Conservation (phyloP, 1,140 invertebrate species). For the Hyles vespertilio region DNA sequence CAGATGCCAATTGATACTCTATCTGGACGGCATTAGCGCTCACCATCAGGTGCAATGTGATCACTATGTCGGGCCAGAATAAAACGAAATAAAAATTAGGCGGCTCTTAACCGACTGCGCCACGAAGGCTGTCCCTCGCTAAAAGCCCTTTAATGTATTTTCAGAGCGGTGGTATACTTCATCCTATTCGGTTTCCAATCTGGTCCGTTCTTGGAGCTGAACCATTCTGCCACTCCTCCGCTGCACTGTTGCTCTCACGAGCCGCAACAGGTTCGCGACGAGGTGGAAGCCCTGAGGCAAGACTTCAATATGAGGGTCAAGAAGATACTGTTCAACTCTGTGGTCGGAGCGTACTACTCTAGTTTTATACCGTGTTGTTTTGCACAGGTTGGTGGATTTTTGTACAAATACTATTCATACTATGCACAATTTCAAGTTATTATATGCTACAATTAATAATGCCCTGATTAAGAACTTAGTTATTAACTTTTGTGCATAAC, state of each 20-base stretch:
- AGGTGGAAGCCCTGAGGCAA: conserved; percentile 88
- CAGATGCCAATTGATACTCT: too few relatives aligned
- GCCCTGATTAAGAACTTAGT: too few relatives aligned
- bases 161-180: conserved; percentile 88
- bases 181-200: conserved; percentile 88
- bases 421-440: too few relatives aligned
- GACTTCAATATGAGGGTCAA: conserved; percentile 94
- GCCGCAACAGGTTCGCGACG: conserved; percentile 84
- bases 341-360: conserved; percentile 93
- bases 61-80: too few relatives aligned
- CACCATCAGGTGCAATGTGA: too few relatives aligned
- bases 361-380: conserved; percentile 94
- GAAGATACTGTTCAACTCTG: conserved; percentile 92
- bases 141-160: conserved; percentile 23
- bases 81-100: not conserved
- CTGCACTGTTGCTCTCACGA: conserved; percentile 84
- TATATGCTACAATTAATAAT: too few relatives aligned
- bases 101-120: not conserved
- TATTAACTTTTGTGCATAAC: too few relatives aligned
- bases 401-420: not conserved
- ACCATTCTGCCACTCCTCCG: conserved; percentile 63
- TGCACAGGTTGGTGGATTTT: conserved; percentile 80
- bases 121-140: not conserved
- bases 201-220: conserved; percentile 82
- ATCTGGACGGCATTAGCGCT: too few relatives aligned